Evolutionary conservation across 1,140 invertebrate species (phyloP).

Genomic region (Drosophila jambulina): DNA sequence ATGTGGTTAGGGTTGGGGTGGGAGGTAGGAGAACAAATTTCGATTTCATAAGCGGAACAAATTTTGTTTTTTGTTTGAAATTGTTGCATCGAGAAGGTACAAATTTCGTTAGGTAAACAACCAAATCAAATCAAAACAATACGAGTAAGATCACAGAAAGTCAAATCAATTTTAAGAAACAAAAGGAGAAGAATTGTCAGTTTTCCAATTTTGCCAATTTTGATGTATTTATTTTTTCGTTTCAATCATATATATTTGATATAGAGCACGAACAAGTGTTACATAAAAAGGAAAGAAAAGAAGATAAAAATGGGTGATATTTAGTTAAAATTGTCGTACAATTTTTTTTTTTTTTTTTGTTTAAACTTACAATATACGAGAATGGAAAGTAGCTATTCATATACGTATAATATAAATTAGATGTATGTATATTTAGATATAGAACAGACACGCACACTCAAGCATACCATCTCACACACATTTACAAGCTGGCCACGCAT

Average conservation of each 20-base stretch:
- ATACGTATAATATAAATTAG: conserved; percentile 39
- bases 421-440: conserved; percentile 40
- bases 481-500: conserved; percentile 61
- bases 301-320: conserved; percentile 84
- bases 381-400: conserved; percentile 71
- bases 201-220: conserved; percentile 83
- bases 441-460: conserved; percentile 45
- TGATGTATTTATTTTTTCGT: conserved; percentile 66
- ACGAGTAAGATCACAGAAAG: conserved; percentile 49
- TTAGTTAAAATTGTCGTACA: conserved; percentile 81
- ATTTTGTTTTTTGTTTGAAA: conserved; percentile 43
- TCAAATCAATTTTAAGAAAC: conserved; percentile 50
- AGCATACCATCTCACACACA: conserved; percentile 50
- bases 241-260: conserved; percentile 72
- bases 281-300: conserved; percentile 85
- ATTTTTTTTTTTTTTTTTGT: conserved; percentile 52
- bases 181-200: conserved; percentile 71
- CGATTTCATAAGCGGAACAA: conserved; percentile 48
- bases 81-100: conserved; percentile 54
- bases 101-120: conserved; percentile 42
- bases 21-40: conserved; percentile 52
- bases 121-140: conserved; percentile 41
- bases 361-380: conserved; percentile 76
- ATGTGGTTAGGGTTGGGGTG: conserved; percentile 58
- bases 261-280: conserved; percentile 84